A percentile compares a stretch with the other conserved stretches of the same genome.
Evolutionary conservation across 2,888 invertebrate genomes (phyloP).

Genomic region (Litoditis marina): DNA sequence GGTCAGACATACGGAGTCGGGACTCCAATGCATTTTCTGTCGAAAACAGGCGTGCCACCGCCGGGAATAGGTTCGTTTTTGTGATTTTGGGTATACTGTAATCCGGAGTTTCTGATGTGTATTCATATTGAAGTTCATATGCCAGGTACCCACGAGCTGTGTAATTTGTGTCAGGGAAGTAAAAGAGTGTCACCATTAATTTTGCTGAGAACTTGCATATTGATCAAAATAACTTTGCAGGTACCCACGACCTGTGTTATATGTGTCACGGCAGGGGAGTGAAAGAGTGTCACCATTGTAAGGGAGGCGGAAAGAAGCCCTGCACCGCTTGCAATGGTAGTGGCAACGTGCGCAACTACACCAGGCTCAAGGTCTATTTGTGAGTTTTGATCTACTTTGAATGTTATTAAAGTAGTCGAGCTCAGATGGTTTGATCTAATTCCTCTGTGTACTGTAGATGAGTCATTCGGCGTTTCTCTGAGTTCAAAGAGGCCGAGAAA

Average conservation of each 20-base stretch:
- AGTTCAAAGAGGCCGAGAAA: no score
- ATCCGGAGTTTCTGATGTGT: background rate
- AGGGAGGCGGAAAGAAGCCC: constrained; percentile 60
- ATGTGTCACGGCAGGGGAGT: constrained; percentile 60
- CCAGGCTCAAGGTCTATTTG: constrained; percentile 59
- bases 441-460: no score
- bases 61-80: constrained; percentile 54
- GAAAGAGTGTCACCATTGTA: constrained; percentile 59
- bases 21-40: constrained; percentile 61
- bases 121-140: background rate
- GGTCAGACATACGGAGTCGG: constrained; percentile 56
- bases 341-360: constrained; percentile 53
- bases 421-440: no score
- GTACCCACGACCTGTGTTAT: constrained; percentile 58
- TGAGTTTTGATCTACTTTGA: constrained; percentile 37
- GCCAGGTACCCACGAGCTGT: no score
- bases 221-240: constrained; percentile 3
- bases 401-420: no score
- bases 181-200: no score
- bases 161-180: no score
- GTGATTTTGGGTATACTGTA: background rate
- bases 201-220: no score
- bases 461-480: no score
- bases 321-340: constrained; percentile 55
- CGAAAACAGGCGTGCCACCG: constrained; percentile 60